Evolutionary conservation across 2,797 vertebrate species (phyloP).

Genomic region (Gymnothorax reevesii): DNA sequence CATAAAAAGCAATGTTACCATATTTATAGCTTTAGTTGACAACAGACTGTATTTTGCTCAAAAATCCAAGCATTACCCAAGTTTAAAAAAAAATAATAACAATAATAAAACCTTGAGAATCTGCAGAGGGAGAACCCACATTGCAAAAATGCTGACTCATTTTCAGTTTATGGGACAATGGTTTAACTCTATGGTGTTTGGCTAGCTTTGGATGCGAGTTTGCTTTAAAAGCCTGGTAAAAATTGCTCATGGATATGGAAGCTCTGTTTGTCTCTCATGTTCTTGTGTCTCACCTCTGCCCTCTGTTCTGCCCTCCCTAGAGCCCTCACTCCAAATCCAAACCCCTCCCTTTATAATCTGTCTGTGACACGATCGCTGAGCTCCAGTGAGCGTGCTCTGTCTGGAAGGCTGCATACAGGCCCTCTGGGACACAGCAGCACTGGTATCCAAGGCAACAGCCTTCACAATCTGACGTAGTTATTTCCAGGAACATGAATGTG

Average conservation of each 20-base stretch:
- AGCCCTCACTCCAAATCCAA: neutral
- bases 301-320: neutral
- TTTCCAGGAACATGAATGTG: slow-evolving; percentile 29
- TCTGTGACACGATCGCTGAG: slow-evolving; percentile 38
- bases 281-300: neutral
- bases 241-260: neutral
- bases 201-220: neutral
- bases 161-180: too few species aligned
- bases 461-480: slow-evolving; percentile 55
- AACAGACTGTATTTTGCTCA: too few species aligned
- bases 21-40: too few species aligned
- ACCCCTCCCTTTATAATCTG: neutral
- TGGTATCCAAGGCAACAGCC: slow-evolving; percentile 69
- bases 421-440: slow-evolving; percentile 57
- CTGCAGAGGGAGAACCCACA: too few species aligned
- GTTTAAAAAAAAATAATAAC: too few species aligned
- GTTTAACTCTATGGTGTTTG: neutral
- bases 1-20: too few species aligned
- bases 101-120: too few species aligned
- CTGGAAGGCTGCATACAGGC: slow-evolving; percentile 51
- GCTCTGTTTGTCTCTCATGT: neutral
- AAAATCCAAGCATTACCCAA: too few species aligned
- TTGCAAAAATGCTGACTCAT: too few species aligned
- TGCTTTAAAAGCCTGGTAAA: neutral
- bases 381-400: slow-evolving; percentile 26